phyloP scores from a whole-genome alignment of 2,888 invertebrate species.

The Drosophila meridiana region DNA sequence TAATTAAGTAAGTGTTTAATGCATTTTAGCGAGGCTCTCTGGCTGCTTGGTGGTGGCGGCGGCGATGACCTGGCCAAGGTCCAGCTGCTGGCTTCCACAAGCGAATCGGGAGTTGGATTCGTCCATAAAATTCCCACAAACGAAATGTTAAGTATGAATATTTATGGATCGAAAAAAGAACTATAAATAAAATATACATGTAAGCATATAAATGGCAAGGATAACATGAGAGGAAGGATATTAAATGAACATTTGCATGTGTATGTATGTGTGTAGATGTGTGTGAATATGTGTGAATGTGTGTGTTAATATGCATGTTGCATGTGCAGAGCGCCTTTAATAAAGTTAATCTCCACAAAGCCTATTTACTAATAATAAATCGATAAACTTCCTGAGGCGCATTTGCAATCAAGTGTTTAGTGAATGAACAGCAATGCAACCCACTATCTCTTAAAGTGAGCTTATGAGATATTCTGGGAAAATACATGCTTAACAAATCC shows the following conservation, averaged over 20 bases:
- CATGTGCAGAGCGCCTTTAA: neutral
- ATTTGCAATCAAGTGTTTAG: neutral
- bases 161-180: conserved; percentile 46
- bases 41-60: conserved; percentile 48
- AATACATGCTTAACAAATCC: neutral
- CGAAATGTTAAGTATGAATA: conserved; percentile 53
- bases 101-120: conserved; percentile 58
- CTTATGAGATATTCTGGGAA: neutral
- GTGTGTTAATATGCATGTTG: neutral
- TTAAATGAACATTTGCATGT: conserved; percentile 6
- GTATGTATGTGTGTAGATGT: neutral
- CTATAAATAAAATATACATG: conserved; percentile 64
- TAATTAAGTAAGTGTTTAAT: conserved; percentile 11
- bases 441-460: neutral
- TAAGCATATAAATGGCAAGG: conserved; percentile 43
- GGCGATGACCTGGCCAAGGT: conserved; percentile 60
- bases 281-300: neutral
- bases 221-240: conserved; percentile 27
- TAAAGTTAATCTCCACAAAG: neutral
- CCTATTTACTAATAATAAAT: too few relatives aligned
- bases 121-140: conserved; percentile 67
- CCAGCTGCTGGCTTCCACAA: conserved; percentile 66
- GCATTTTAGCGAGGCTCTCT: conserved; percentile 31
- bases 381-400: neutral
- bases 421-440: neutral